phyloP scores from a whole-genome alignment of 2,113 vertebrate genomes.

The Candoia aspera region DNA sequence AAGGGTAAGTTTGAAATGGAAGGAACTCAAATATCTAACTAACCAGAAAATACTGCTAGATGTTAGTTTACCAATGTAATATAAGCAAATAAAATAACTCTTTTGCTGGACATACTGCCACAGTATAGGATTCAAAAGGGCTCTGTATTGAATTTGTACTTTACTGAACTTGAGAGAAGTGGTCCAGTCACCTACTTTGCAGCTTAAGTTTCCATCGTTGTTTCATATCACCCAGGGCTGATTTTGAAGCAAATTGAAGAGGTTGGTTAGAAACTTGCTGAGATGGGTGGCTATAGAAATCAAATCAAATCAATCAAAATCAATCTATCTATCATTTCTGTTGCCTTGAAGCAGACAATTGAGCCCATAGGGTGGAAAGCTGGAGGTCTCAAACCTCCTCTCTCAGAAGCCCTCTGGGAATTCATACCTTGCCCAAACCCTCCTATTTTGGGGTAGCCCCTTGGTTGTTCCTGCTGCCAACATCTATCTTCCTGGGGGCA shows the following conservation, averaged over 20 bases:
- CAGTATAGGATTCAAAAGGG: neutral
- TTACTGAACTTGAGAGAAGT: neutral
- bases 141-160: neutral
- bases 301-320: no score
- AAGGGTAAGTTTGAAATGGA: neutral
- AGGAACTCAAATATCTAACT: neutral
- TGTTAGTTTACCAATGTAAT: neutral
- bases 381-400: neutral
- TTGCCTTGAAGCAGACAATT: neutral
- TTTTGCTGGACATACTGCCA: no score
- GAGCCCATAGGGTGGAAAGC: neutral
- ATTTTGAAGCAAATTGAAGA: neutral
- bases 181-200: neutral
- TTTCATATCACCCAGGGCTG: neutral
- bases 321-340: neutral
- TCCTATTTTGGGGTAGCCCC: neutral
- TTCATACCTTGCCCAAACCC: neutral
- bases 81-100: neutral
- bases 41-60: neutral
- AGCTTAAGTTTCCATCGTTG: neutral
- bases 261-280: neutral
- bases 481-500: neutral
- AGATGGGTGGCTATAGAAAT: no score
- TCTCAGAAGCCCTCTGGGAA: neutral
- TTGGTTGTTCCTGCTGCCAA: neutral